Evolutionary conservation across 2,113 vertebrate species (phyloP), one percentile per base, ranked within the genome.

Genomic region (Microtus oregoni): DNA sequence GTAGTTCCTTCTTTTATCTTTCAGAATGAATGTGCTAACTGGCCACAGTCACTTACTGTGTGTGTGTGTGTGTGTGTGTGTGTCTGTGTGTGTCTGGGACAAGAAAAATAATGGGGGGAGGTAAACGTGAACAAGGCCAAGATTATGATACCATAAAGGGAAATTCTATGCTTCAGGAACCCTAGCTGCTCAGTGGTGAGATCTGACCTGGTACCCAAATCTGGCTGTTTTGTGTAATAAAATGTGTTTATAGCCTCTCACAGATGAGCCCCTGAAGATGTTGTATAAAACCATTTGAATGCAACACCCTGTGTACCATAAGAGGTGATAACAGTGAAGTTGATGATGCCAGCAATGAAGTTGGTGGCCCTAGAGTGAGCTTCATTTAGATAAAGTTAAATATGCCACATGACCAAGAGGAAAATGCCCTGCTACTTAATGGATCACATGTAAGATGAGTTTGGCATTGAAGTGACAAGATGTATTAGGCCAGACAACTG

Each of bases 341-440:
- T 90, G 77, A 92, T 95, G 81, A 28, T 70, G 81, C 92, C 94
- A 44, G 73, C 28, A 76, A 93, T 95, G 89, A 95, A 94, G 97
- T 86, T 97, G 96, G 96, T 89, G 92, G 68, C 86, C 95, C 92
- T 20, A 94, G 90, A 87, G 90, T 86, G 94, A 98, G 95, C 86
- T 92, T 95, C 95, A 96, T 96, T 97, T 97, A 94, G 95, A 97
- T 96, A 82, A 97, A 96, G 95, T 95, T 97, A 96, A 97, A 96
- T 96, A 97, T 96, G 90, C 68, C 30, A 24, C 22, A 32, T 75
- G 92, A 86, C 83, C 81, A 85, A 90, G 91, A 89, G 88, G 91
- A 94, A 96, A 98, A 95, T 78, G 83, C 89, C 82, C 61, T 68
- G 82, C 94, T 88, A 91, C 92, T 88, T 95, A 97, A 97, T 96